Evolutionary conservation across 2,888 invertebrate species (phyloP).

Genomic region (Agonopterix arenella): DNA sequence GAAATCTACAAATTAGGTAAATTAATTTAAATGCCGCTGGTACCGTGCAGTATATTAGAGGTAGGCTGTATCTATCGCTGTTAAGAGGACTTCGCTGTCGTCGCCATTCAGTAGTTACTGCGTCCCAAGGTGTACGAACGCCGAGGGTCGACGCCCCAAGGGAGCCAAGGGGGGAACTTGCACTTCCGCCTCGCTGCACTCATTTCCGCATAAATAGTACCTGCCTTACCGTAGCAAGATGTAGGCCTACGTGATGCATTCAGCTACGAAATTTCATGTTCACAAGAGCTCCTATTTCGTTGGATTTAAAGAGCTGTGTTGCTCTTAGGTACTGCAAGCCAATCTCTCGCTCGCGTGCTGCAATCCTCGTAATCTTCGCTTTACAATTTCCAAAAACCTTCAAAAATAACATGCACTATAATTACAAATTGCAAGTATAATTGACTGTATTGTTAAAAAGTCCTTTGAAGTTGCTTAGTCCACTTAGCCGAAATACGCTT

Average conservation of each 20-base stretch:
- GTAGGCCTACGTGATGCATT: conserved; percentile 26
- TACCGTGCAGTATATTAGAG: conserved; percentile 1
- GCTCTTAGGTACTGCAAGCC: no score
- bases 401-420: no score
- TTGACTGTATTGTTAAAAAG: conserved; percentile 6
- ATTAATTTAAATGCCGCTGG: no score
- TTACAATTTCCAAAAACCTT: no score
- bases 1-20: no score
- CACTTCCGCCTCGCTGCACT: conserved; percentile 71
- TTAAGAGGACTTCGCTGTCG: conserved; percentile 22
- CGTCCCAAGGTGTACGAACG: conserved; percentile 28
- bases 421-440: neutral
- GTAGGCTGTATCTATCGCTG: conserved; percentile 16
- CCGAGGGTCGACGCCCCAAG: conserved; percentile 61
- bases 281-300: neutral
- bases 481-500: conserved; percentile 24
- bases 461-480: no score
- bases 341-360: no score
- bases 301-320: no score
- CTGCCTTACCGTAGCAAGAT: conserved; percentile 49
- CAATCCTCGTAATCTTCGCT: no score
- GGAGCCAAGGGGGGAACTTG: conserved; percentile 58
- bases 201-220: conserved; percentile 71
- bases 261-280: conserved; percentile 3
- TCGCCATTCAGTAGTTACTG: conserved; percentile 25